Evolutionary conservation across 2,113 vertebrate species (phyloP).

Genomic region (Cygnus buccinator): DNA sequence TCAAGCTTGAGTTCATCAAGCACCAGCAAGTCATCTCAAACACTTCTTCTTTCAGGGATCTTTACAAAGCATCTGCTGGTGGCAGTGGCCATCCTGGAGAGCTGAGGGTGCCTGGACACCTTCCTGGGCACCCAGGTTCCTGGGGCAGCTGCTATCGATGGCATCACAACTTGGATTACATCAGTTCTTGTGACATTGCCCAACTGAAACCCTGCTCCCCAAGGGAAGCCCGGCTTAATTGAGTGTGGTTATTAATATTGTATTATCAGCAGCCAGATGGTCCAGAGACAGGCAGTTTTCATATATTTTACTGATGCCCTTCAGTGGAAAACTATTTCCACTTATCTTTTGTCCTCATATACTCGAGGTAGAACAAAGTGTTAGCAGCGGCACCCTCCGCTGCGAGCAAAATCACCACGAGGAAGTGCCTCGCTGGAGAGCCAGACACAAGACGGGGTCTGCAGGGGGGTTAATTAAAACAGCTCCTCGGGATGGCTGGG

Average conservation of each 20-base stretch:
- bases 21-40: not conserved
- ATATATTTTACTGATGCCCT: conserved; percentile 20
- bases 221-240: conserved; percentile 51
- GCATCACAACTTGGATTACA: conserved; percentile 50
- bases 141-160: not conserved
- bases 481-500: not conserved
- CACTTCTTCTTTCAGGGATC: not conserved
- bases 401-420: accelerated
- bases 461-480: not conserved
- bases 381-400: not conserved
- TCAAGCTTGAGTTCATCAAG: not conserved
- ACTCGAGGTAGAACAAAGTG: not conserved
- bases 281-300: conserved; percentile 20
- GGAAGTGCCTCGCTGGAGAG: not conserved
- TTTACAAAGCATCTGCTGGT: not conserved
- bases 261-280: conserved; percentile 73
- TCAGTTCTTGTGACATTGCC: conserved; percentile 42
- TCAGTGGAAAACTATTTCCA: conserved; percentile 45
- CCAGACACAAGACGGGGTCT: not conserved
- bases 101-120: not conserved
- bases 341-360: not conserved
- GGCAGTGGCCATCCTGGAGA: not conserved
- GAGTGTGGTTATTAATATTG: conserved; percentile 71
- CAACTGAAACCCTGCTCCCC: conserved; percentile 59
- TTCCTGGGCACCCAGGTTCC: not conserved